phyloP scores from a whole-genome alignment of 2,888 invertebrate genomes.

The Nebria salina region DNA sequence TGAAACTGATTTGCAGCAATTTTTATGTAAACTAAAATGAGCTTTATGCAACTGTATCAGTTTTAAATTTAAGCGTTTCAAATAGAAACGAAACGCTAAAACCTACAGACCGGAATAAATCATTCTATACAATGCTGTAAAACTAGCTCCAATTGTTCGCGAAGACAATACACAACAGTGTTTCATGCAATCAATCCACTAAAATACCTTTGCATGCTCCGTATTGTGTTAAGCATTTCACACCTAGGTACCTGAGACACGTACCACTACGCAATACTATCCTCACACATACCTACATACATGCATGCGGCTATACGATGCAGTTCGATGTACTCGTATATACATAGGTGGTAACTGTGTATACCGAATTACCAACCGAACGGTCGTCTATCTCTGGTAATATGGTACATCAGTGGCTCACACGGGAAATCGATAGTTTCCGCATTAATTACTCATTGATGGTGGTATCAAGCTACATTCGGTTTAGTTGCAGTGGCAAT shows the following conservation, averaged over 20 bases:
- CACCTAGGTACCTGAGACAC: not conserved
- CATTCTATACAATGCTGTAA: too few species aligned
- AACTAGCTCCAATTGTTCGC: not conserved
- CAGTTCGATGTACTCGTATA: not conserved
- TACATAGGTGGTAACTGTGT: not conserved
- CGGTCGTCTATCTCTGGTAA: not conserved
- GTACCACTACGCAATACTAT: not conserved
- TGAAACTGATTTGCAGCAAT: too few species aligned
- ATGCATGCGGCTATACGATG: not conserved
- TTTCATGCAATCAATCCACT: not conserved
- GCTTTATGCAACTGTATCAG: too few species aligned
- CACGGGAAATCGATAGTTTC: conserved; percentile 25
- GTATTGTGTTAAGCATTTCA: not conserved
- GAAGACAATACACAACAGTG: not conserved
- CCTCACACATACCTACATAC: not conserved
- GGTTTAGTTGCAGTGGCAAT: not conserved
- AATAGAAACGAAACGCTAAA: too few species aligned
- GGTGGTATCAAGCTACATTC: conserved; percentile 20
- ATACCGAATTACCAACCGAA: not conserved
- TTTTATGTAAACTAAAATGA: too few species aligned
- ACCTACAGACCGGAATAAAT: too few species aligned
- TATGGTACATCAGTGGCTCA: not conserved
- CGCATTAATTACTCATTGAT: conserved; percentile 32
- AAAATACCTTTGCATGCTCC: not conserved
- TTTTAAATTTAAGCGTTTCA: too few species aligned